Conservation (phyloP, 2,113 vertebrate species). For the Meles meles region DNA sequence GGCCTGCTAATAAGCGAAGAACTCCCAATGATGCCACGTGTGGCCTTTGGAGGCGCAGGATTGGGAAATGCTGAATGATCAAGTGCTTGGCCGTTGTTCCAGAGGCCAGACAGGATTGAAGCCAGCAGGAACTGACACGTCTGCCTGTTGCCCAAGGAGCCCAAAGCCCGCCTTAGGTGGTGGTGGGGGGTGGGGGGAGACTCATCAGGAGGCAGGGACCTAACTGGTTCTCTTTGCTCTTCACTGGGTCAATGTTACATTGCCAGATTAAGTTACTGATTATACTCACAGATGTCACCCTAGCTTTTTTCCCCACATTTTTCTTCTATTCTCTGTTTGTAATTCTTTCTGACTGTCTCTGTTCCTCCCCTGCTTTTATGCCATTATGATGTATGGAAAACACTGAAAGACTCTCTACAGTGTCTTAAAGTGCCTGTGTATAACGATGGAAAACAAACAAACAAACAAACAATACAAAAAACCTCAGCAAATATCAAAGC, state of each 20-base stretch:
- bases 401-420: not conserved
- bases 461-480: not conserved
- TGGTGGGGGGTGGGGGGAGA: not conserved
- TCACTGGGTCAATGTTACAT: not conserved
- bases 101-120: not conserved
- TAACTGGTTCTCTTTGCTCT: not conserved
- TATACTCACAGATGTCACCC: not conserved
- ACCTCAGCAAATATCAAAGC: not conserved
- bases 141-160: not conserved
- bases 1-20: not conserved
- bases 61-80: not conserved
- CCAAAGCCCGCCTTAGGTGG: not conserved
- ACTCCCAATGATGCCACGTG: not conserved
- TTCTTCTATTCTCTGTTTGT: not conserved
- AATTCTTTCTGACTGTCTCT: not conserved
- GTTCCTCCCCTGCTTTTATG: not conserved
- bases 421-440: conserved; percentile 1
- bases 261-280: not conserved
- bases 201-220: not conserved
- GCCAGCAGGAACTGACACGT: not conserved
- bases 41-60: not conserved
- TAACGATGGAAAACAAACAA: not conserved
- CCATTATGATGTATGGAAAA: conserved; percentile 43
- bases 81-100: not conserved
- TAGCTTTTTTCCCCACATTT: not conserved